Base-by-base conservation (phyloP, 2,113 vertebrate species). In the Melozone crissalis region DNA sequence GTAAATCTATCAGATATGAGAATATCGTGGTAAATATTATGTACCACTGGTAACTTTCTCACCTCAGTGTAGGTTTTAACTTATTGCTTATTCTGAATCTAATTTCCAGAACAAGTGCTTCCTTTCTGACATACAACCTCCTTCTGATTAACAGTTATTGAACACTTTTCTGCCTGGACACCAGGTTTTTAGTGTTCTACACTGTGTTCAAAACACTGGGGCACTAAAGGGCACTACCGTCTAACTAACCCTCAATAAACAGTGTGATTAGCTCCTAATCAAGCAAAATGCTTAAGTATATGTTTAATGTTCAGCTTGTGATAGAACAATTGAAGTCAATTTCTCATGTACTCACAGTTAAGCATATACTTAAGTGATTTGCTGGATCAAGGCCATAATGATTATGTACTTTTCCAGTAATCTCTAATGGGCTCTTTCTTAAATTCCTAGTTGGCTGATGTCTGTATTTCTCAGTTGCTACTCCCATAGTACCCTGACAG, bases 331-430 rank as follows among this genome's bases (percentile, higher is more conserved):
- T 95, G 88, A 92, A 94, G 90, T 74, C 63, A 94, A 88, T 95
- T 93, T 94, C 76, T 95, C 82, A 52, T 77, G 47, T 86, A 73
- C 90, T 93, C 92, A 78, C 67, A 92, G 90, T 93, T 89, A 93
- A 95, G 84, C 79, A 49, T 86, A 86, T 69, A 92, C 67, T 95
- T 95, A 93, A 96, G 92, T 95, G 88, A 94, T 95, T 89, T 93
- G 71, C 88, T 95, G 95, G 95, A 96, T 96, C 72, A 78, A 90
- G 79, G 95, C 96, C 93, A 92, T 95, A 93, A 96, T 86, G 72
- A 94, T 84, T 94, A 95, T 88, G 80, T 58, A 75, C 63, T 94
- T 83, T 96, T 95, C 90, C 90, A 94, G 85, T 94, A 96, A 95
- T 75, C 47, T 88, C 61, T 92, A 84, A 95, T 68, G 90, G 57